Evolutionary conservation across 1,140 invertebrate species (phyloP).

Genomic region (Brachionus rubens): DNA sequence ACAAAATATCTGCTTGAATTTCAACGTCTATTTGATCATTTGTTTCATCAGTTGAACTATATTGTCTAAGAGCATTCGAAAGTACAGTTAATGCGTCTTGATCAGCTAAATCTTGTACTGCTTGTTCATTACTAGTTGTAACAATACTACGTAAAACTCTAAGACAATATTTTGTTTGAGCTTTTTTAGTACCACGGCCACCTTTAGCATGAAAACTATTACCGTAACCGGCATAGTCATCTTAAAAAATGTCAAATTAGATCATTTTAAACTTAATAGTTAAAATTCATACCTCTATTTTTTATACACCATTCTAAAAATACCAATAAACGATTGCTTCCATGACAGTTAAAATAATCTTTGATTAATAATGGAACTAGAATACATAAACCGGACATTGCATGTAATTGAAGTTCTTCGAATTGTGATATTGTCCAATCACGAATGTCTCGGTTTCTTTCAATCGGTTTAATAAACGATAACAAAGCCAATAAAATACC

Average conservation of each 20-base stretch:
- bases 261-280: background rate
- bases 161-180: conserved; percentile 58
- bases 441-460: conserved; percentile 47
- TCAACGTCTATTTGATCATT: conserved; percentile 55
- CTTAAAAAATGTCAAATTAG: conserved; percentile 48
- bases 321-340: conserved; percentile 56
- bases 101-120: conserved; percentile 57
- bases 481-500: conserved; percentile 58
- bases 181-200: conserved; percentile 58
- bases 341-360: conserved; percentile 59
- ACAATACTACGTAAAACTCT: conserved; percentile 56
- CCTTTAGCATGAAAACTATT: conserved; percentile 59
- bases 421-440: conserved; percentile 59
- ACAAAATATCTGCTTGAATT: conserved; percentile 59
- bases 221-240: conserved; percentile 59
- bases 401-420: conserved; percentile 60
- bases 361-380: conserved; percentile 58
- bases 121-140: conserved; percentile 54
- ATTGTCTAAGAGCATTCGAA: conserved; percentile 45
- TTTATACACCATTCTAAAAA: conserved; percentile 60
- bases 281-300: conserved; percentile 44
- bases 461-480: conserved; percentile 54
- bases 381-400: conserved; percentile 55
- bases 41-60: background rate
- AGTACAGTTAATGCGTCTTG: conserved; percentile 58